phyloP scores from a whole-genome alignment of 2,797 vertebrate genomes.

The Artibeus lituratus region DNA sequence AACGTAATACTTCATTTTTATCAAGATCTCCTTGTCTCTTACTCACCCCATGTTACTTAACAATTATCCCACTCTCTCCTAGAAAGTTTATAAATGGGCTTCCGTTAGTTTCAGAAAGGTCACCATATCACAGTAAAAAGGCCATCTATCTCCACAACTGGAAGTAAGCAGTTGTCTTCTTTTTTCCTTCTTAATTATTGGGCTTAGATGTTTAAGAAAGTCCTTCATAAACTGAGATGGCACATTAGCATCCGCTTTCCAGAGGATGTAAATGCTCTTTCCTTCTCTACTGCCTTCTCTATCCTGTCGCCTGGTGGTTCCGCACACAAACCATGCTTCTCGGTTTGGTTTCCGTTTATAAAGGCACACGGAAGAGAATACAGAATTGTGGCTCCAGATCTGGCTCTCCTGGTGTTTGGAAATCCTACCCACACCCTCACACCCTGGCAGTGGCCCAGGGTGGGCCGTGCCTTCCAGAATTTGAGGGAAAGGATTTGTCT shows the following conservation, averaged over 20 bases:
- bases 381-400: neutral
- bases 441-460: neutral
- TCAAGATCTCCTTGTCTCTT: neutral
- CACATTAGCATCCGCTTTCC: neutral
- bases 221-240: neutral
- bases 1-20: constrained; percentile 22
- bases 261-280: neutral
- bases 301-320: constrained; percentile 39
- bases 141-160: neutral
- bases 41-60: neutral
- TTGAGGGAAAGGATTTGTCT: neutral
- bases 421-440: neutral
- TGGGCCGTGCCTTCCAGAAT: neutral
- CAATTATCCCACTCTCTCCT: neutral
- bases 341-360: neutral
- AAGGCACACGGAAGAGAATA: neutral
- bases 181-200: neutral
- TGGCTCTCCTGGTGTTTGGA: neutral
- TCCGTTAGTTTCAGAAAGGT: neutral
- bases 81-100: neutral
- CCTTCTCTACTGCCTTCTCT: neutral
- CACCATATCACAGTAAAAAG: neutral
- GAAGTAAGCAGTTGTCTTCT: neutral
- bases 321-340: neutral
- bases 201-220: neutral